Evolutionary conservation across 2,797 vertebrate species (phyloP).

Genomic region (Mormyrus proboscirostris): DNA sequence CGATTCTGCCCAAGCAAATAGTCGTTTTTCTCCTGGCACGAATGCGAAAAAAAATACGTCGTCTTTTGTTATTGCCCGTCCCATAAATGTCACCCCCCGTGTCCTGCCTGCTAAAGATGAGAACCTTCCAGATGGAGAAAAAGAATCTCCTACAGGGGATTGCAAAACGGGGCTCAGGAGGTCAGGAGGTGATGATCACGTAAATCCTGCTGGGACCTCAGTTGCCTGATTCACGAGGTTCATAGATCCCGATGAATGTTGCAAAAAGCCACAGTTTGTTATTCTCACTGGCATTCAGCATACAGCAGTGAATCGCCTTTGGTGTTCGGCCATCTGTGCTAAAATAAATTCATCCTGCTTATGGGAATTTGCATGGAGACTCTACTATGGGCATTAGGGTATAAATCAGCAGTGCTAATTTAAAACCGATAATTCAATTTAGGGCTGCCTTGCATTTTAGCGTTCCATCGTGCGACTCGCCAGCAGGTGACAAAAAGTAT

Average conservation of each 20-base stretch:
- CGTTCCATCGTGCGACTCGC: neutral
- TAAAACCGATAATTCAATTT: neutral
- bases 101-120: neutral
- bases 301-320: neutral
- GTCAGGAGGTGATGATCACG: neutral
- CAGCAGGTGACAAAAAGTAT: neutral
- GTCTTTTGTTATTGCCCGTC: neutral
- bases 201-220: neutral
- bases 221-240: neutral
- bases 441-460: neutral
- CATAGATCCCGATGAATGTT: neutral
- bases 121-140: neutral
- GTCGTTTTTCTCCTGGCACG: neutral
- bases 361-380: neutral
- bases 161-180: neutral
- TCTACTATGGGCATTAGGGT: neutral
- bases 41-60: neutral
- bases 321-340: neutral
- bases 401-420: neutral
- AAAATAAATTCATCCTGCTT: neutral
- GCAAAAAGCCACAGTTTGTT: neutral
- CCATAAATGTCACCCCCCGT: neutral
- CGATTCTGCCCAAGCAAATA: neutral
- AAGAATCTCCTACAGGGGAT: neutral
- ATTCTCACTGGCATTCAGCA: neutral